These are phyloP conservation scores for Lindbergichthys nudifrons DNA, from an alignment of 2,797 vertebrate genomes.

Conservation along the genomic window DNA sequence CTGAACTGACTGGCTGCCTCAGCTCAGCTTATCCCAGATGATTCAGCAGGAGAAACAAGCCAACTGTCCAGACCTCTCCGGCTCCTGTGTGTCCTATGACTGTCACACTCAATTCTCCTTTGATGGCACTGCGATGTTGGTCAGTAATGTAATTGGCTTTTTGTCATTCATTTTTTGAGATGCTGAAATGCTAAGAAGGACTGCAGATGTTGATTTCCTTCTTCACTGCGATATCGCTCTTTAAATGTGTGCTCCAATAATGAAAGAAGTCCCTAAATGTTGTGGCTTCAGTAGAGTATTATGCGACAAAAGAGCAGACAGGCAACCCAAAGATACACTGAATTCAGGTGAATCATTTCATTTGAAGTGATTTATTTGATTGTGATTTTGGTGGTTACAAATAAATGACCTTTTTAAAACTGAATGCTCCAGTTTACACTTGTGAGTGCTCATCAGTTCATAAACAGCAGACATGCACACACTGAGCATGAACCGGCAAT, in stretches of 20 bases:
- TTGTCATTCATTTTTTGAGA: constrained; percentile 1
- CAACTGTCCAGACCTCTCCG: constrained; percentile 24
- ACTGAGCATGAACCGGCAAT: not conserved
- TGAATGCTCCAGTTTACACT: constrained; percentile 26
- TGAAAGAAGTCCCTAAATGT: no score
- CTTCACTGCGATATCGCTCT: not conserved
- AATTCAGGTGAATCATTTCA: no score
- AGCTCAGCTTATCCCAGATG: constrained; percentile 45
- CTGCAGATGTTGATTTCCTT: not conserved
- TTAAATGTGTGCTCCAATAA: no score
- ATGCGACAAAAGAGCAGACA: no score
- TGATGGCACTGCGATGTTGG: not conserved
- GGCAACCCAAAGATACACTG: no score
- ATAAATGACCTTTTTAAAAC: constrained; percentile 3
- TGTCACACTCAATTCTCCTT: not conserved
- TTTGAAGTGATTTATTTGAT: no score
- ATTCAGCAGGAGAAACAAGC: constrained; percentile 54
- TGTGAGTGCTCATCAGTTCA: constrained; percentile 10
- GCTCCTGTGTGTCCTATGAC: not conserved
- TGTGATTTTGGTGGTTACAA: not conserved
- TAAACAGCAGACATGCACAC: constrained; percentile 7
- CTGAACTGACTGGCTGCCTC: constrained; percentile 40
- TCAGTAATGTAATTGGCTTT: constrained; percentile 2
- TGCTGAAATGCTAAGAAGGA: not conserved
- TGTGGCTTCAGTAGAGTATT: no score